Percentiles rank a stretch among this genome's conserved stretches.
Conservation (phyloP, 2,888 invertebrate genomes). For the Apodemia hepburni region DNA sequence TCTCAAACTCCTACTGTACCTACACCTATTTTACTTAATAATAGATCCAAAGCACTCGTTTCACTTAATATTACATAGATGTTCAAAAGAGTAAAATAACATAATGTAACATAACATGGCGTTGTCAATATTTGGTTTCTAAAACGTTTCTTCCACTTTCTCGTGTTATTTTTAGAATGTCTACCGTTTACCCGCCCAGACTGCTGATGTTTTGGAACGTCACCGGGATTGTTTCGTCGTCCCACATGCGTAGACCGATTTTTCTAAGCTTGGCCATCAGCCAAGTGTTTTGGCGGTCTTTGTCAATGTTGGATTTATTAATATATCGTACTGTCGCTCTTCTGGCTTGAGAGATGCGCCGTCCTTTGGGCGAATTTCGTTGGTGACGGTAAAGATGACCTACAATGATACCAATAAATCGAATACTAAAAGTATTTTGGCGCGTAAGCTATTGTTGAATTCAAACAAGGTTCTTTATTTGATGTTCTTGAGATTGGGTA, state of each 20-base stretch:
- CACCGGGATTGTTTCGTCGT: constrained; percentile 48
- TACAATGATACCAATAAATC: constrained; percentile 22
- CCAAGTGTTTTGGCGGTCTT: constrained; percentile 78
- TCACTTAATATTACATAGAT: too few relatives aligned
- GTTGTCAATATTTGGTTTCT: constrained; percentile 6
- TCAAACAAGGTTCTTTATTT: constrained; percentile 6
- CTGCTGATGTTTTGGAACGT: constrained; percentile 36
- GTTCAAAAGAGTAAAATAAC: too few relatives aligned
- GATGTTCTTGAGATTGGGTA: background rate
- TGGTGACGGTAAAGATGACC: constrained; percentile 31
- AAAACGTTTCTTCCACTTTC: constrained; percentile 7
- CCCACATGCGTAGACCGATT: constrained; percentile 51
- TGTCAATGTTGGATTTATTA: constrained; percentile 80
- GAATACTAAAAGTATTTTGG: constrained; percentile 17
- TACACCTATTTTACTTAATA: too few relatives aligned
- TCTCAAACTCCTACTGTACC: too few relatives aligned
- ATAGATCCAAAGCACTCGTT: too few relatives aligned
- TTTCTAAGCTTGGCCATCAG: constrained; percentile 57
- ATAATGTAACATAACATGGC: background rate
- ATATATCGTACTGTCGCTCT: constrained; percentile 57
- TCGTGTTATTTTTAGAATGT: constrained; percentile 27
- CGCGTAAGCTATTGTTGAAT: constrained; percentile 8
- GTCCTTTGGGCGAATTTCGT: constrained; percentile 36
- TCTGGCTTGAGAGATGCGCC: constrained; percentile 46
- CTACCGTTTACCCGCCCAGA: constrained; percentile 30